A percentile compares a stretch with the other conserved stretches of the same genome.
These are phyloP conservation scores for Calcarius lapponicus DNA, from an alignment of 2,797 vertebrate genomes.

Conservation along the genomic window DNA sequence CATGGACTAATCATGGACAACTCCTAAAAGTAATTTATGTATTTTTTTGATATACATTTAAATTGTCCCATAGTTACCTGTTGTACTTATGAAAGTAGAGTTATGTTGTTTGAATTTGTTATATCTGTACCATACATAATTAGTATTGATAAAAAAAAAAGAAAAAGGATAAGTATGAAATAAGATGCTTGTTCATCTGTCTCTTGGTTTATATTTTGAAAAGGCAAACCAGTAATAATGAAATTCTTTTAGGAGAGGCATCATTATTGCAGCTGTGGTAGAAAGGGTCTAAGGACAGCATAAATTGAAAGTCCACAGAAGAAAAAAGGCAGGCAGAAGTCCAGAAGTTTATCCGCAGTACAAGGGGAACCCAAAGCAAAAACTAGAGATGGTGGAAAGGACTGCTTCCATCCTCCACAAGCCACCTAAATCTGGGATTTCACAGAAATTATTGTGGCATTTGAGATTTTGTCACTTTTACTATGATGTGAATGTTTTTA, in stretches of 20 bases:
- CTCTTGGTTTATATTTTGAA: background rate
- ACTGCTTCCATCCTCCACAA: background rate
- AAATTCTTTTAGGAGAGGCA: background rate
- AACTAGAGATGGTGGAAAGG: fast-evolving
- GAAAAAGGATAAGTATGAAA: background rate
- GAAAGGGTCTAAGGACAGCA: background rate
- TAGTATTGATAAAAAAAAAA: background rate
- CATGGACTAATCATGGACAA: background rate
- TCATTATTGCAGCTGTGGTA: background rate
- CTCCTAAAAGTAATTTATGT: background rate
- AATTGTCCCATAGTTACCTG: background rate
- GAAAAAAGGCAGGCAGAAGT: background rate
- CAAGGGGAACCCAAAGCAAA: background rate
- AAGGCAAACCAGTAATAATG: background rate
- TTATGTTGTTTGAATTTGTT: background rate
- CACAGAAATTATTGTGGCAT: background rate
- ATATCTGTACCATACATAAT: too few relatives aligned
- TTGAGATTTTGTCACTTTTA: background rate
- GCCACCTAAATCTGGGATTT: fast-evolving
- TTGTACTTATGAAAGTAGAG: background rate
- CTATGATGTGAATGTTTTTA: background rate
- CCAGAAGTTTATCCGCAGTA: background rate
- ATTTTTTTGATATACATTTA: background rate
- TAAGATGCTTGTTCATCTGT: background rate
- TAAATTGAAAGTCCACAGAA: background rate